A percentile compares a stretch with the other conserved stretches of the same genome.
Evolutionary conservation across 30 jellyfish, hydroid and myxozoan species (phyloP).

Genomic region (Aurelia sp.): DNA sequence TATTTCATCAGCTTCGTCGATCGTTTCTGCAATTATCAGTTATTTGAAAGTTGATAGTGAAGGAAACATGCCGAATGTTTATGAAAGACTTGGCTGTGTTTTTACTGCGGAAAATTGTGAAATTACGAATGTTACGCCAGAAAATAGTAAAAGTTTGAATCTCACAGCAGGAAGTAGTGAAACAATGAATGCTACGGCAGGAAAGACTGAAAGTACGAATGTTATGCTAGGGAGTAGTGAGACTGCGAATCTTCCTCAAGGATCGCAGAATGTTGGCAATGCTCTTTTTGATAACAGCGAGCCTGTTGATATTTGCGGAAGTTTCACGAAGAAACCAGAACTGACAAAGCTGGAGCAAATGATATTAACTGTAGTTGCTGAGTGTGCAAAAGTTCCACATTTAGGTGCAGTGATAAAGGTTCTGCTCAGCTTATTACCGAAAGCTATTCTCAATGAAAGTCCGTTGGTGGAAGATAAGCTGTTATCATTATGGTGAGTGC

Average conservation of each 20-base stretch:
- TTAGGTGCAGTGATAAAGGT: constrained; percentile 26
- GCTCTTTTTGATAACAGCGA: neutral
- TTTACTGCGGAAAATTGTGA: neutral
- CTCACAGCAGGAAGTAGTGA: neutral
- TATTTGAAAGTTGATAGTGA: constrained; percentile 11
- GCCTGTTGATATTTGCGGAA: neutral
- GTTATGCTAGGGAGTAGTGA: neutral
- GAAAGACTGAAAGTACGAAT: no score
- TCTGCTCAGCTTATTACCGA: constrained; percentile 32
- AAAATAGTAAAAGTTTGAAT: neutral
- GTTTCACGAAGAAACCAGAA: constrained; percentile 20
- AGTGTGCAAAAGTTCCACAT: constrained; percentile 47
- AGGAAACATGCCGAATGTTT: constrained; percentile 1
- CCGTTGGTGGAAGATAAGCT: neutral
- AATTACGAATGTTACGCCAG: neutral
- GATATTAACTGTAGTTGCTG: constrained; percentile 24
- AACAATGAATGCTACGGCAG: neutral
- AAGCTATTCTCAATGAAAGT: constrained; percentile 36
- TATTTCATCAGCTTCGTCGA: constrained; percentile 49
- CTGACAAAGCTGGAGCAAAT: constrained; percentile 17
- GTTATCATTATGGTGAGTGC: constrained; percentile 55
- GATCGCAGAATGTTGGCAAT: neutral
- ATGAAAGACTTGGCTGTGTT: constrained; percentile 4
- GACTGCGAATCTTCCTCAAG: neutral
- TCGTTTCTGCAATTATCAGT: constrained; percentile 54